Base-by-base conservation (phyloP, 2,888 invertebrate genomes). In the Luperina testacea region DNA sequence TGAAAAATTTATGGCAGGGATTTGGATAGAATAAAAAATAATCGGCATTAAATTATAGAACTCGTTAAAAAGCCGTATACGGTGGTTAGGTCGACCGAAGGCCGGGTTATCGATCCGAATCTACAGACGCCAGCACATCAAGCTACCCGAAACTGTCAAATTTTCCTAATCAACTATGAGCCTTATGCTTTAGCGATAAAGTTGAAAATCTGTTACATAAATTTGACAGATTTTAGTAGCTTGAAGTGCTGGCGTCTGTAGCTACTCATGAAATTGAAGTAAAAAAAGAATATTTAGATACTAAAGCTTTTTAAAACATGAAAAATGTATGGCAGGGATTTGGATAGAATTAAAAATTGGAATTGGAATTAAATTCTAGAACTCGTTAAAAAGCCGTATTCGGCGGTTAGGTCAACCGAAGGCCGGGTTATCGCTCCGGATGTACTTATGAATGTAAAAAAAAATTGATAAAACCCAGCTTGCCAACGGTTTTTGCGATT, bases 101-200 rank as follows among this genome's bases (percentile, higher is more conserved):
- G 85, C 53, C 64, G 77, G 87, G 87, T 90, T 91, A 91, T 91
- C 91, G 77, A 72, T 72, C 81, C 87, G 90, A 88, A 90, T 83
- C 85, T 87, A 80, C 76, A 32, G 32, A 32, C 32, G 32, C 32
- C 32, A 32, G 32, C 32, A 32, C 32, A 32, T 32, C 32, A 32
- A 32, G 32, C 32, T 32, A 32, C 32, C 32, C 32, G 32, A 32
- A 32, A 32, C 32, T 32, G 32, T 32, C 32, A 32, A 32, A 32
- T 32, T 32, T 32, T 32, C 32, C 32, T 32, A 32, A 32, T 32
- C 32, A 32, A 32, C 32, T 32, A 1, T 32, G 32, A 32, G 32
- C 32, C 32, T 32, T 32, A n/a, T 32, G 32, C 32, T 32, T 32
- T 32, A 32, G 32, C 32, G 32, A 32, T 32, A 32, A 32, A 32